Evolutionary conservation across 2,113 vertebrate species (phyloP).

Genomic region (Tamias sibiricus): DNA sequence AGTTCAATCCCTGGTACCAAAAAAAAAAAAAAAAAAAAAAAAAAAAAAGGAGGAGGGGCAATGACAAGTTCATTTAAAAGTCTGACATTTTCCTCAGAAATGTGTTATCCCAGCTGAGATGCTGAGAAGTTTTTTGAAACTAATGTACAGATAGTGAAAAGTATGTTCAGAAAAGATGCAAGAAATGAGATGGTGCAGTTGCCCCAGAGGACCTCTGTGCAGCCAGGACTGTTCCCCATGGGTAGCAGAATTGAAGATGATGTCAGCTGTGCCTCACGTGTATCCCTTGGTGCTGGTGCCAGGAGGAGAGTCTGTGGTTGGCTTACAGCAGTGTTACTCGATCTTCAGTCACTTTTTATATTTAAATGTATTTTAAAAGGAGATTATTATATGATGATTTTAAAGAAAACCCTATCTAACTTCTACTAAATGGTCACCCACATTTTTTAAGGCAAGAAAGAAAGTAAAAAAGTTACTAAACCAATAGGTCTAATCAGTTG

Average conservation of each 20-base stretch:
- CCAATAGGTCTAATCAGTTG: not conserved
- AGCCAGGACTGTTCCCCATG: not conserved
- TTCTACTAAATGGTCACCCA: not conserved
- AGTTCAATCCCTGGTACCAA: too few relatives aligned
- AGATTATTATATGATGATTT: not conserved
- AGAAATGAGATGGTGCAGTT: not conserved
- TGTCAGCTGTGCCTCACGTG: fast-evolving
- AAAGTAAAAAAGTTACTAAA: not conserved
- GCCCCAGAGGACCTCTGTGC: fast-evolving
- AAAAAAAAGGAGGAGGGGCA: too few relatives aligned
- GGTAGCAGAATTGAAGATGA: not conserved
- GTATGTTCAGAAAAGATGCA: not conserved
- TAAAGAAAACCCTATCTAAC: constrained; percentile 2
- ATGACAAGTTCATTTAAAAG: not conserved
- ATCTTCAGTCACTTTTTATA: not conserved
- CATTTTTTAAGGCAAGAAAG: not conserved
- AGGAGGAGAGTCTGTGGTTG: not conserved
- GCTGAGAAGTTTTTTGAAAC: not conserved
- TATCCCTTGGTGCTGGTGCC: not conserved
- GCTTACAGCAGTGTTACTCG: not conserved
- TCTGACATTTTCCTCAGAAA: not conserved
- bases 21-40: too few relatives aligned
- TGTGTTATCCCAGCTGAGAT: not conserved
- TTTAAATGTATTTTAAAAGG: not conserved
- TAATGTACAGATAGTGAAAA: not conserved